Base-by-base conservation (phyloP, 64 coral and sea anemone species). In the Pocillopora verrucosa region DNA sequence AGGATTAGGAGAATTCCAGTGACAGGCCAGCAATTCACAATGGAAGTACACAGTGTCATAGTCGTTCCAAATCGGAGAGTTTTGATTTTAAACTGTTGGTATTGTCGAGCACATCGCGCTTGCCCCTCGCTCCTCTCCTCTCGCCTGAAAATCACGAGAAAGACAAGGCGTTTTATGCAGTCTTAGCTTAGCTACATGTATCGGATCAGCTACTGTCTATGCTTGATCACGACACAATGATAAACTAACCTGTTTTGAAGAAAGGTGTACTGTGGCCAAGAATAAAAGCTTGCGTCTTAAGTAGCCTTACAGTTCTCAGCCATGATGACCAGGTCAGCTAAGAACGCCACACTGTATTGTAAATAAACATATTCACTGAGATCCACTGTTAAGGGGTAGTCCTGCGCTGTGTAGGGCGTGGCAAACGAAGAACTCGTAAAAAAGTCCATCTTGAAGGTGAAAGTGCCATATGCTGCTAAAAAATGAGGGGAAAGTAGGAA, bases 401-500 rank as follows among this genome's bases (percentile, higher is more conserved):
- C 82, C 16, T n/a, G 17, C 41, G 17, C 38, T 20, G 38, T 72
- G 82, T 72, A 85, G 20, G 82, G 64, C 12, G 65, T 58, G 63
- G 38, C 11, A 65, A 72, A 85, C 2, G 63, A 68, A 9, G 37
- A 41, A 72, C 9, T 72, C 36, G n/a, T 58, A 65, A 72, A 85
- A 37, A 85, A 85, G 38, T 85, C 82, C 82, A 85, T 85, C 72
- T 24, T 56, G 14, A 85, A 72, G 3, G 82, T 72, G 17, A 85
- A 70, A 37, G 69, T 72, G 24, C 82, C 82, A 72, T 72, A 85
- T 58, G 63, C 82, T 35, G 36, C 82, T 85, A 68, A n/a, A 51
- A 30, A n/a, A 59, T 10, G 11, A 11, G 59, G 16, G 19, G 1
- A 20, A 20, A 2, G 20, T n/a, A 30, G 30, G 30, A 30, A 30